A percentile compares a stretch with the other conserved stretches of the same genome.
Conservation (phyloP, 2,797 vertebrate species). For the Syngnathus rostellatus region DNA sequence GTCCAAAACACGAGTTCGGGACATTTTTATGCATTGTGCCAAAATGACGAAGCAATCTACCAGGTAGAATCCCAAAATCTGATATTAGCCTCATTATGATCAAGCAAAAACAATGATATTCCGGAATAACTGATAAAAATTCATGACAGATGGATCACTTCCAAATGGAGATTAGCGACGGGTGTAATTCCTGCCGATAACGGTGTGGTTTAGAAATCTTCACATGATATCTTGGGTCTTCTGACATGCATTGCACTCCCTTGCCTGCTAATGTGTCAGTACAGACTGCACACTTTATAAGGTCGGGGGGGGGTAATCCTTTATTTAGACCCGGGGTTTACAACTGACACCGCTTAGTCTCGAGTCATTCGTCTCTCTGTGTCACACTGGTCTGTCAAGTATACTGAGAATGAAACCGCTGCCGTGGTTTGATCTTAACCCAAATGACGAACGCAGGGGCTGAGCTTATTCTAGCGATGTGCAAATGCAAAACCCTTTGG, state of each 20-base stretch:
- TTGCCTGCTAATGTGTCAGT: constrained; percentile 29
- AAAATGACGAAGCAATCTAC: neutral
- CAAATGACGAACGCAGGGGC: neutral
- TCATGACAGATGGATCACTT: neutral
- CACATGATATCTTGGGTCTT: neutral
- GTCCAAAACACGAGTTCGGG: constrained; percentile 26
- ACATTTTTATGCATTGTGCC: neutral
- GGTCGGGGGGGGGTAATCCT: constrained; percentile 47
- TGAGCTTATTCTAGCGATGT: neutral
- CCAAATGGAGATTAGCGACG: neutral
- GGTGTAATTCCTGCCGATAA: neutral
- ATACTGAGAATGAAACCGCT: constrained; percentile 13
- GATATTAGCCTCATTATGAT: neutral
- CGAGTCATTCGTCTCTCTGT: constrained; percentile 1
- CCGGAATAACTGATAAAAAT: neutral
- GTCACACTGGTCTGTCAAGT: constrained; percentile 9
- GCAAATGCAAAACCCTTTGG: neutral
- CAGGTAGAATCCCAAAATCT: neutral
- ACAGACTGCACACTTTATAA: constrained; percentile 24
- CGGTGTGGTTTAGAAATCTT: too few relatives aligned
- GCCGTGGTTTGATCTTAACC: neutral
- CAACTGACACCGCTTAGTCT: constrained; percentile 33
- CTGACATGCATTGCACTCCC: neutral
- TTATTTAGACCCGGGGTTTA: constrained; percentile 48
- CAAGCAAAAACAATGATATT: neutral